These are phyloP conservation scores for Carcharodon carcharias DNA, from an alignment of 2,797 vertebrate genomes.

Conservation along the genomic window DNA sequence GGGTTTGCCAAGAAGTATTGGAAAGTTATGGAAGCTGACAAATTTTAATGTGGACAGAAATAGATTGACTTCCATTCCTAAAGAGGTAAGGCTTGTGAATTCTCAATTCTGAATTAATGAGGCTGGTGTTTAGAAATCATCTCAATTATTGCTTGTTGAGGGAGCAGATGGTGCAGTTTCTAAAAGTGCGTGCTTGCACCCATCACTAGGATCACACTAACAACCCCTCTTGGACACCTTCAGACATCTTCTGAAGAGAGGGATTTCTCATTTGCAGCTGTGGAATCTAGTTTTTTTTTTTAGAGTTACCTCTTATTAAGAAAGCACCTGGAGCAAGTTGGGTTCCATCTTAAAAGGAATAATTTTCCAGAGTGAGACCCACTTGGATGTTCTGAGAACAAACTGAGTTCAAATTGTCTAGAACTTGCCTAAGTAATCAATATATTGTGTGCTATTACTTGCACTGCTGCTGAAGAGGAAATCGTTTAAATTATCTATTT, in stretches of 20 bases:
- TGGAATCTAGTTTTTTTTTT: background rate
- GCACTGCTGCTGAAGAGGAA: background rate
- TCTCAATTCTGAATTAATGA: background rate
- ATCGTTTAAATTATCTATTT: background rate
- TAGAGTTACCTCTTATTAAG: background rate
- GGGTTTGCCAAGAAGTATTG: conserved; percentile 86
- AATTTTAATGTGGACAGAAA: conserved; percentile 97
- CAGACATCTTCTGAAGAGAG: background rate
- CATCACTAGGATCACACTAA: background rate
- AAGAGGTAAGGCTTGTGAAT: conserved; percentile 72
- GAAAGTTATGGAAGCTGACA: conserved; percentile 86
- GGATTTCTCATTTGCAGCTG: background rate
- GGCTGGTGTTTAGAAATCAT: background rate
- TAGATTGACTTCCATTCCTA: conserved; percentile 80
- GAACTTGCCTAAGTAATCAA: background rate
- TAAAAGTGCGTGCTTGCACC: background rate
- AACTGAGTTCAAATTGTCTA: background rate
- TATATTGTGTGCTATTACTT: background rate
- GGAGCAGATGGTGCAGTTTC: background rate
- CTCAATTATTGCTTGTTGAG: background rate
- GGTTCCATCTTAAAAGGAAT: background rate
- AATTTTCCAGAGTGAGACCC: background rate
- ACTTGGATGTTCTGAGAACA: background rate
- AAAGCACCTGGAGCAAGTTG: background rate
- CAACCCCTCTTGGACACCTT: background rate